Base-by-base conservation (phyloP, 2,113 vertebrate species). In the Epinephelus moara region DNA sequence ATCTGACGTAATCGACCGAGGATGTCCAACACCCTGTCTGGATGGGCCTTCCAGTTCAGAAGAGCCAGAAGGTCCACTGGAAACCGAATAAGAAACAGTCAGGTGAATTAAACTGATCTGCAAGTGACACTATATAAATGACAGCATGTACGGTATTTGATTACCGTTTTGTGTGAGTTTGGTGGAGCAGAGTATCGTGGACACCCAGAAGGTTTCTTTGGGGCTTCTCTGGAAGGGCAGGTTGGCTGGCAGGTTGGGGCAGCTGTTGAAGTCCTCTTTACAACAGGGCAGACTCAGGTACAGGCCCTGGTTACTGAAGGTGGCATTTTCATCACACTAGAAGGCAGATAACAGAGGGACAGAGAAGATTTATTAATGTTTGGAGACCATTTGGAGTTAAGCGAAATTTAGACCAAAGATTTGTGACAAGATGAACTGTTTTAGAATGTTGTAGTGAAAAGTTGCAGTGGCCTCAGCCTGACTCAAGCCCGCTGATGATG, bases 141-240 rank as follows among this genome's bases (percentile, higher is more conserved):
- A 4, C 4, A 59, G 25, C 5, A 19, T n/a, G n/a, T 30, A 2
- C 47, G 1, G 13, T 47, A 19, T 33, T 21, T 18, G 5, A 40
- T 73, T 95, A 99, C 98, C 98, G 11, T 99, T 99, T 88, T 99
- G 98, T 12, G 98, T 99, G 91, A 99, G 96, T 91, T 99, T 99
- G 91, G 97, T 99, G 83, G 98, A 99, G 81, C 97, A 98, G 50
- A 99, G 97, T 84, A 97, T 97, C 0, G 98, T 99, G 84, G 97
- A 98, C 88, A 99, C 96, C 84, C 97, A 98, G 90, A 99, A 97
- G 60, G 95, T 96, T 95, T 99, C 98, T 91, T 98, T 99, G 91
- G 97, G 94, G 93, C 97, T 99, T 84, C 98, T 97, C 94, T 98
- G 97, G 94, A 99, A 99, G 75, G 98, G 97, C 92, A 98, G 96